Evolutionary conservation across 2,113 vertebrate genomes (phyloP), one percentile per base, ranked within the genome.

Genomic region (Mobula birostris): DNA sequence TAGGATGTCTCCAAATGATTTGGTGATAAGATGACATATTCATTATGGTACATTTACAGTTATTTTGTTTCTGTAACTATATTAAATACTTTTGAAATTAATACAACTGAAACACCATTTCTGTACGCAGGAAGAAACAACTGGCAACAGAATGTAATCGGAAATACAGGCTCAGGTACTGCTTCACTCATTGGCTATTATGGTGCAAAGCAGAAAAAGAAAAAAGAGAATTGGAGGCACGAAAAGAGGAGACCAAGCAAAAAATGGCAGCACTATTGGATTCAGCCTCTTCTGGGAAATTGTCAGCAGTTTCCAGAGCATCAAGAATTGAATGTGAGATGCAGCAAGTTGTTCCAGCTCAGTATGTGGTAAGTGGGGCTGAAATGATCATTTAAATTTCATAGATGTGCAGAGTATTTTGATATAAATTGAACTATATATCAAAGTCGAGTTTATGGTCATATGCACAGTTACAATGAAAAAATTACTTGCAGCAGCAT

Each of bases 191-290:
- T 2, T 99, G 99, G 98, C 97, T 96, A 94, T 70, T 36, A n/a
- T 98, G 98, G 97, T 96, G 97, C 95, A 96, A 21, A 94, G 95
- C 78, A 0, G 97, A 98, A 95, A 95, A 19, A 12, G 96, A 97
- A 48, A 96, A 96, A 70, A 95, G 94, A 94, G 95, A 97, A 74
- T 96, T 98, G 94, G 96, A 97, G 29, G 94, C 95, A 8, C 96
- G 95, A 94, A 98, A 98, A 83, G 96, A 98, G 88, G 96, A 98
- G 96, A 99, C 95, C 0, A 97, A 96, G 40, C 96, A 94, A 95
- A 99, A 98, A 96, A 98, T 99, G 97, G 96, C 96, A 5, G 96
- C 97, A 94, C 96, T 99, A 94, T 97, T 99, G 78, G 94, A 96
- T 19, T 97, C 97, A 56, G 96, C 97, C 2, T 95, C 96, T 24